phyloP scores from a whole-genome alignment of 2,797 vertebrate genomes.

The Myripristis jacobus region DNA sequence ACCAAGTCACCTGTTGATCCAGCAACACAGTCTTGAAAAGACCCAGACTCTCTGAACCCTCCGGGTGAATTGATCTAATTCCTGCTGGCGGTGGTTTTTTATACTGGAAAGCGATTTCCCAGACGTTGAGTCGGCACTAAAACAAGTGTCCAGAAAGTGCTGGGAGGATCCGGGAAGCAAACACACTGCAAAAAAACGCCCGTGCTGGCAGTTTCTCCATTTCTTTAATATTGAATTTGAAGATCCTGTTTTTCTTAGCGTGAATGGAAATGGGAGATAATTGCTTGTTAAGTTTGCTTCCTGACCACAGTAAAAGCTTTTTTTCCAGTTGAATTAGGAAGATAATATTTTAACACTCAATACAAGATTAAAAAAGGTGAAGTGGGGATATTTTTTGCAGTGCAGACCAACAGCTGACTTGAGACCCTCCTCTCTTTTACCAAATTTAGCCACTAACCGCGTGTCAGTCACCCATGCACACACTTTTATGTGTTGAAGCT shows the following conservation, averaged over 20 bases:
- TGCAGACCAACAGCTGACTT: constrained; percentile 73
- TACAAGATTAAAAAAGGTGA: not conserved
- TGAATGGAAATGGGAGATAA: too few species aligned
- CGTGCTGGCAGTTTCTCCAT: too few species aligned
- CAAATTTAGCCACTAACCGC: constrained; percentile 69
- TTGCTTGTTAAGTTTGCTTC: too few species aligned
- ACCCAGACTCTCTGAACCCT: not conserved
- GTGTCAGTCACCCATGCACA: constrained; percentile 51
- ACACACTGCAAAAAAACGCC: constrained; percentile 61
- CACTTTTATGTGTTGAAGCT: constrained; percentile 8
- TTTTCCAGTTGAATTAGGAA: too few species aligned
- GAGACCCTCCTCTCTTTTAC: constrained; percentile 71
- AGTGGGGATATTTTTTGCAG: constrained; percentile 62
- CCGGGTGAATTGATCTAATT: constrained; percentile 20
- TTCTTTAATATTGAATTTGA: not conserved
- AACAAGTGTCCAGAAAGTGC: constrained; percentile 73
- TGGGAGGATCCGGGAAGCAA: constrained; percentile 55
- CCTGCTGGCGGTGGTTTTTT: constrained; percentile 65
- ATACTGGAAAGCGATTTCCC: constrained; percentile 63
- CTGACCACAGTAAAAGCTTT: too few species aligned
- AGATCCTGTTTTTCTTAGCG: too few species aligned
- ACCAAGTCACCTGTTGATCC: constrained; percentile 8
- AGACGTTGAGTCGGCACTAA: constrained; percentile 34
- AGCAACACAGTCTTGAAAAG: not conserved
- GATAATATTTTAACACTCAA: fast-evolving